Evolutionary conservation across 2,888 invertebrate genomes (phyloP), one percentile per base, ranked within the genome.

Genomic region (Epirrita christyi): DNA sequence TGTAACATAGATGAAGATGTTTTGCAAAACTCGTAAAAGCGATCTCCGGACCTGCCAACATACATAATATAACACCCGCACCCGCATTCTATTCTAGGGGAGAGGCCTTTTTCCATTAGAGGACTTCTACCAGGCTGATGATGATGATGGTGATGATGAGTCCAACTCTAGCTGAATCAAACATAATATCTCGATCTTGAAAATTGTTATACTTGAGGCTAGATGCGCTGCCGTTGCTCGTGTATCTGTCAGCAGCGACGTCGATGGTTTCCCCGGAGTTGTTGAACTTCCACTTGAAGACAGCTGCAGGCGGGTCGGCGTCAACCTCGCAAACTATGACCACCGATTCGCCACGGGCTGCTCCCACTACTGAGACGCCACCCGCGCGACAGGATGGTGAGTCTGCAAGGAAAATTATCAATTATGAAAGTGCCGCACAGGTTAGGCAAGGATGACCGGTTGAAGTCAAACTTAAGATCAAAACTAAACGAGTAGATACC

Each of bases 211-310:
- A 94, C 83, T 94, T 93, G 67, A 95, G 93, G 60, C 95, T 93
- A 75, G 95, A 95, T 60, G 95, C 93, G 69, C 95, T 95, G 66
- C 97, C 97, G 83, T 96, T 96, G 67, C 95, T 95, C 72, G 95
- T 94, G 90, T 95, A 96, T 60, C 96, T 90, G 81, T 96, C 96
- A 43, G 96, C 94, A 47, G 95, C 95, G 56, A 97, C 96, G 86
- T 97, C 97, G 64, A 96, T 89, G 46, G 96, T 97, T 89, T 97
- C 97, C 3, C 97, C 97, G 9, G 97, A 97, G 92, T 97, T 97
- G 93, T 98, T 98, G 93, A 98, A 97, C 92, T 97, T 97, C 98
- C 98, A 98, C 71, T 96, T 95, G 92, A 98, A 98, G 78, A 94
- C 95, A 72, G 96, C 96, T 55, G 97, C 97, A 48, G 97, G 97